Evolutionary conservation across 1,140 invertebrate species (phyloP), one percentile per base, ranked within the genome.

Genomic region (Pseudomyrmex pallidus): DNA sequence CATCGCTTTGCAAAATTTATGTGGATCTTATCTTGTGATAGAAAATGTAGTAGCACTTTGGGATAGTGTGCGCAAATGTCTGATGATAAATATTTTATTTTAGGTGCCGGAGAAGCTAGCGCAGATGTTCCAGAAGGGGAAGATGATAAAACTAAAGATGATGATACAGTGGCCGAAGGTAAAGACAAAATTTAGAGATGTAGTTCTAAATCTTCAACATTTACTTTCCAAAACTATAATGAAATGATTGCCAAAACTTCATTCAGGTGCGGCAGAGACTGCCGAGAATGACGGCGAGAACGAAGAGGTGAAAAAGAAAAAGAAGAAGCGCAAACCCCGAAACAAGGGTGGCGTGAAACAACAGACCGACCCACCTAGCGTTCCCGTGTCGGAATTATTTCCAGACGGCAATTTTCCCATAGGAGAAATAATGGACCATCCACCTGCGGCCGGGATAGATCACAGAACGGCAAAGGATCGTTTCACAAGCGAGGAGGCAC

Each of bases 401-500:
- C 96, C 97, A 5, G 96, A 98, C 95, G 97, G 97, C 93, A 95
- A 96, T 88, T 98, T 96, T 91, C 97, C 97, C 0, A 95, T 97
- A 89, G 98, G 98, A 48, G 95, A 98, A 93, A 97, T 98, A 86
- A 96, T 97, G 95, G 96, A 97, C 68, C 97, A 98, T 95, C 95
- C 95, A 17, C 94, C 95, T 7, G 95, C 95, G 5, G 95, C 95
- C 74, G 94, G 95, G 17, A 95, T 96, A 73, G 97, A 98, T 94
- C 97, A 98, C 83, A 96, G 96, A 89, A 98, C 96, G 63, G 98
- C 98, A 1, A 98, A 97, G 90, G 96, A 99, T 91, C 95, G 98
- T 50, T 98, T 98, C 88, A 96, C 97, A 0, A 97, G 96, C 91
- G 98, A 99, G 93, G 99, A 99, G 91, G 99, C 99, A 90, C 96